Percentiles rank a stretch among this genome's conserved stretches.
These are phyloP conservation scores for Lacanobia wlatinum DNA, from an alignment of 2,888 invertebrate genomes.

Conservation along the genomic window DNA sequence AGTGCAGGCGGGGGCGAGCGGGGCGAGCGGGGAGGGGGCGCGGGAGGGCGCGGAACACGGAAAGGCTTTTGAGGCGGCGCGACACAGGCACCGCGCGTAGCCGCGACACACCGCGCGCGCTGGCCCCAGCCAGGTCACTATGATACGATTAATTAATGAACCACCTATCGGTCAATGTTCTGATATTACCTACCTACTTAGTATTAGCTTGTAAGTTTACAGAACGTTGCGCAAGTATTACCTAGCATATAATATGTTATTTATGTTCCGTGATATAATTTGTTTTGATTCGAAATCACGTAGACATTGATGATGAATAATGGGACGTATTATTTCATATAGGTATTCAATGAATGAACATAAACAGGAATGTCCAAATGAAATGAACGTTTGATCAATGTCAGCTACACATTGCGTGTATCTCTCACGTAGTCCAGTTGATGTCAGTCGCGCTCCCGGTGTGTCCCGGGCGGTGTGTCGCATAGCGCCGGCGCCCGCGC, in stretches of 20 bases:
- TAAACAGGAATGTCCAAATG: constrained; percentile 15
- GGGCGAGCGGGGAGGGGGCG: constrained; percentile 60
- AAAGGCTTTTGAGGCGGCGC: constrained; percentile 89
- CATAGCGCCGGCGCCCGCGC: constrained; percentile 75
- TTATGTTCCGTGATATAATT: neutral
- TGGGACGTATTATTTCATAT: neutral
- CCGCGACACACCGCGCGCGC: constrained; percentile 60
- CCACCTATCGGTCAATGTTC: neutral
- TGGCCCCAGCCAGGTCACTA: neutral
- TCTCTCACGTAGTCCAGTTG: constrained; percentile 7
- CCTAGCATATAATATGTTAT: neutral
- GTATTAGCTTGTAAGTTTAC: neutral
- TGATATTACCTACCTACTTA: neutral
- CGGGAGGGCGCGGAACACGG: constrained; percentile 81
- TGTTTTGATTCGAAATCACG: constrained; percentile 11
- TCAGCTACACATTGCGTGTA: neutral
- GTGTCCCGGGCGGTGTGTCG: constrained; percentile 51
- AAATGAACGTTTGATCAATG: neutral
- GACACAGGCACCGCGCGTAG: constrained; percentile 74
- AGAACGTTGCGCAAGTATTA: neutral
- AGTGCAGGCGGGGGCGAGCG: constrained; percentile 45
- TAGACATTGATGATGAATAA: constrained; percentile 20
- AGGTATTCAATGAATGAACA: neutral
- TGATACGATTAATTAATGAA: no score
- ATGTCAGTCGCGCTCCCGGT: constrained; percentile 48